Evolutionary conservation across 2,113 vertebrate species (phyloP), one percentile per base, ranked within the genome.

Genomic region (Leptodactylus fuscus): DNA sequence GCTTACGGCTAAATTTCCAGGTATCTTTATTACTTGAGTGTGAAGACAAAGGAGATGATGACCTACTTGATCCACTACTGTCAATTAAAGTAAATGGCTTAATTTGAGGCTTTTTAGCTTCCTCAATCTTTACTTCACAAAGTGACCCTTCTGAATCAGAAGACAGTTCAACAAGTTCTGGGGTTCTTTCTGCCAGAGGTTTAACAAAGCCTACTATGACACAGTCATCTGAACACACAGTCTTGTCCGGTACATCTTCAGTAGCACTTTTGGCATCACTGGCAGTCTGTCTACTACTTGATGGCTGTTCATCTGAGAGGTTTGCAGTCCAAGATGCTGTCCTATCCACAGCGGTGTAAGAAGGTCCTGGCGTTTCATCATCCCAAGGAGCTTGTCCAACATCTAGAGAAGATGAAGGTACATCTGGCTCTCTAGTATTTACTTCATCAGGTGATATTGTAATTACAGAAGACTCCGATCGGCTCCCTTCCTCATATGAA

Each of bases 141-240:
- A 89, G 87, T 9, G 95, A 95, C 3, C 94, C 93, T 60, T 96
- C 96, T 8, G 94, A 94, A 89, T 99, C 94, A 0, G 97, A 98
- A 15, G 97, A 97, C 48, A 99, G 92, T 83, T 97, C 93, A 77
- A 99, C 95, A 79, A 99, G 92, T 91, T 98, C 97, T 44, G 98
- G 98, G 1, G 98, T 99, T 85, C 97, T 95, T 75, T 99, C 96
- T 34, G 91, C 90, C 70, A 95, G 90, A 0, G 98, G 95, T 81
- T 99, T 99, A 53, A 99, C 95, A 83, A 95, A 97, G 4, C 96
- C 93, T 24, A 99, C 90, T 15, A 98, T 97, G 74, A 97, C 89
- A 90, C 97, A 98, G 83, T 95, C 96, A 36, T 95, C 96, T 0
- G 92, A 91, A 27, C 93, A 92, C 58, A 90, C 90, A 49, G 88